phyloP scores from a whole-genome alignment of 2,113 vertebrate genomes.

The Burhinus bistriatus region DNA sequence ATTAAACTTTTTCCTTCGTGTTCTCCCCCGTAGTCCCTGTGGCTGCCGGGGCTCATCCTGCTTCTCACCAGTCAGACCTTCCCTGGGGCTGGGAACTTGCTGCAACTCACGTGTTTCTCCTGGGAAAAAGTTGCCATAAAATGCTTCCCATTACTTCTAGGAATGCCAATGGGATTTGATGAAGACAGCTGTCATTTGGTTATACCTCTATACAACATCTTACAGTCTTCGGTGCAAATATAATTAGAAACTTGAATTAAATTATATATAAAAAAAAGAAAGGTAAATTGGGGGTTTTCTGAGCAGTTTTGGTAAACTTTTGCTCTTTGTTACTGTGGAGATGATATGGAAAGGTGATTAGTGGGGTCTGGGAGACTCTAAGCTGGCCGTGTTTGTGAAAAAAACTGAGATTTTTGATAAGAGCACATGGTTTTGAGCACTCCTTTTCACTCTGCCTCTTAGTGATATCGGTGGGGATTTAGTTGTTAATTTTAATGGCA shows the following conservation, averaged over 20 bases:
- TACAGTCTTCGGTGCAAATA: background rate
- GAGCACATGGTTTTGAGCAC: background rate
- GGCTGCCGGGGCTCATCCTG: background rate
- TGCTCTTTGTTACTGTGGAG: background rate
- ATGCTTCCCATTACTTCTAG: background rate
- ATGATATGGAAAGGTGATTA: background rate
- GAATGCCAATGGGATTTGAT: background rate
- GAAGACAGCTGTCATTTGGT: background rate
- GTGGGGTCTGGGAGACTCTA: background rate
- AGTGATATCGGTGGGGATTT: background rate
- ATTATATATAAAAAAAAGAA: fast-evolving
- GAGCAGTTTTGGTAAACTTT: background rate
- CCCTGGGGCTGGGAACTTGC: background rate
- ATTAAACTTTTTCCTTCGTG: background rate
- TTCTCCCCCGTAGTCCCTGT: background rate
- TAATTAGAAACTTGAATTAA: background rate
- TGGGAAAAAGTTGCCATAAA: background rate
- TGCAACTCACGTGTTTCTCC: background rate
- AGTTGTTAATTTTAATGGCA: background rate
- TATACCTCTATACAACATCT: background rate
- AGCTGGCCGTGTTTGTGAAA: background rate
- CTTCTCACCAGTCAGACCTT: background rate
- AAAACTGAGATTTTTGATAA: background rate
- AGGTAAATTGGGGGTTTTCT: background rate
- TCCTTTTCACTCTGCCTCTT: background rate